Evolutionary conservation across 2,888 invertebrate species (phyloP), one percentile per base, ranked within the genome.

Genomic region (Arge pagana): DNA sequence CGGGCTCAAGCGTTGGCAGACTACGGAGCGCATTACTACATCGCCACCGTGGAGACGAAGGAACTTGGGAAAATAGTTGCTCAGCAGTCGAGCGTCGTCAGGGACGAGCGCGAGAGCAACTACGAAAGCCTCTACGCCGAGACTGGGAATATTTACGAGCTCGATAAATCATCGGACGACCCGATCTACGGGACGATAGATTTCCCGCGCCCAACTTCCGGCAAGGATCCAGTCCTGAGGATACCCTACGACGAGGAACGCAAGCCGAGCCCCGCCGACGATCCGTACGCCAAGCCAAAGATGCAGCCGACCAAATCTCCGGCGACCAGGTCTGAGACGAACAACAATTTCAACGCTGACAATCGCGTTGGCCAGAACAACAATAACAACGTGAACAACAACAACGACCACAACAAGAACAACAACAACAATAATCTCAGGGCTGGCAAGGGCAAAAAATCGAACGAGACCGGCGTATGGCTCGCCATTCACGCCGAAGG

Each of bases 21-120:
- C 71, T 89, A 89, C 68, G 89, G 89, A 0, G 83, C 86, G 2
- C 89, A 89, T 77, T 88, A 88, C 68, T 88, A 88, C 65, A 86
- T 88, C 30, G 88, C 88, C 1, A 80, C 84, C 0, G 62, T 69
- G 3, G 76, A 75, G 53, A 60, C 67, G 3, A 75, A 72, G 41
- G 75, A 75, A 24, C 56, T 76, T 3, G 64, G 61, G 8, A 76
- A 75, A 52, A 65, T 74, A 11, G 59, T 75, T 19, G 54, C 60
- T 3, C 63, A 66, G 28, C 63, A 71, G 13, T n/a, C n/a, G 16
- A 23, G 18, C 23, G 11, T 13, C 43, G 37, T 11, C 7, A 28
- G 11, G 40, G 43, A 40, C 15, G 40, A 56, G 10, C 54, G 53
- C 7, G 31, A 40, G 21, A 42, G 55, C 0, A 56, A 60, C 16